Conservation (phyloP, 64 coral and sea anemone species). For the Dendrophyllia cribrosa region DNA sequence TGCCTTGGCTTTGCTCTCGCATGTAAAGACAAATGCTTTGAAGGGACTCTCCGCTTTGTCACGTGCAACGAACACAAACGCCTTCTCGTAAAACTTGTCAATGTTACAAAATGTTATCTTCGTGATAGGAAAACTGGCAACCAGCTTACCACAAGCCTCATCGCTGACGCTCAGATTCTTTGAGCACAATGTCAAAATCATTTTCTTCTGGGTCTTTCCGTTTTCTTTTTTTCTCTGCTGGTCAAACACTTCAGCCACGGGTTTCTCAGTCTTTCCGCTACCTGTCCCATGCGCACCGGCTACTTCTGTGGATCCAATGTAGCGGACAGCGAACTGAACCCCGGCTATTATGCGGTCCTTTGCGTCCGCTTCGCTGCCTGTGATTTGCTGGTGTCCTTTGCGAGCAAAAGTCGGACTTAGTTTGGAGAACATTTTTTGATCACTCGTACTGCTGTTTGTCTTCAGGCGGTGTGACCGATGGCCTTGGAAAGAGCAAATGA, state of each 20-base stretch:
- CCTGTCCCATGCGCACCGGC: conserved; percentile 72
- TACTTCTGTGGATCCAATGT: conserved; percentile 79
- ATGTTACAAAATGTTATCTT: conserved; percentile 88
- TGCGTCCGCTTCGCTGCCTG: conserved; percentile 77
- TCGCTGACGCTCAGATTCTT: conserved; percentile 74
- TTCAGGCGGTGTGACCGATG: too few relatives aligned
- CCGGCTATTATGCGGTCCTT: conserved; percentile 84
- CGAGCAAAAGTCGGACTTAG: conserved; percentile 61
- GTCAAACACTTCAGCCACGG: conserved; percentile 75
- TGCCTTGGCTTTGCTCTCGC: conserved; percentile 86
- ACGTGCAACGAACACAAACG: conserved; percentile 88
- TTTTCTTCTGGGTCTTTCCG: conserved; percentile 74
- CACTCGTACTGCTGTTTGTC: not conserved
- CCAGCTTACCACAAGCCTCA: conserved; percentile 48
- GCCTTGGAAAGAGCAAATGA: not conserved
- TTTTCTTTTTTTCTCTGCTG: conserved; percentile 62
- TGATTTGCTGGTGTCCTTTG: conserved; percentile 81
- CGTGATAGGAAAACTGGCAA: conserved; percentile 91
- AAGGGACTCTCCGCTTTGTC: conserved; percentile 75
- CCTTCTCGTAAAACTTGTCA: conserved; percentile 70
- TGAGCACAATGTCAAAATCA: conserved; percentile 85
- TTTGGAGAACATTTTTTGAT: conserved; percentile 75
- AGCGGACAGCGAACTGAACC: conserved; percentile 67
- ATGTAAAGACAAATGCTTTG: conserved; percentile 90
- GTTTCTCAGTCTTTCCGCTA: conserved; percentile 83